Base-by-base conservation (phyloP, 2,888 invertebrate genomes). In the Trachelus iudaicus region DNA sequence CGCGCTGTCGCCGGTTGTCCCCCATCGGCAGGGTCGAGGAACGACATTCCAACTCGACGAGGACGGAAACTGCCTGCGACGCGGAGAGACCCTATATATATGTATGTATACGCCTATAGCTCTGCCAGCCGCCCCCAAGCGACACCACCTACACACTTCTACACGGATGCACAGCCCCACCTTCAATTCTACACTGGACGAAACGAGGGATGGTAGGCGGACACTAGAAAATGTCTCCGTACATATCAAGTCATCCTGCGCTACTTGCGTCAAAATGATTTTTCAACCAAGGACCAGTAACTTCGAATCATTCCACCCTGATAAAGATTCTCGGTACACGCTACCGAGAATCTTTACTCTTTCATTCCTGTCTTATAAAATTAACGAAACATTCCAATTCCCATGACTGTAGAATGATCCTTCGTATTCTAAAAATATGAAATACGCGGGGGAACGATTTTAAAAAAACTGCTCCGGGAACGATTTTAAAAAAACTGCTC, bases 41-140 rank as follows among this genome's bases (percentile, higher is more conserved):
- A 81, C 89, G 89, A 90, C 90, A 90, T 87, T 89, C 86, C 85
- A 83, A 86, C 85, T 81, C 82, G 82, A 85, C 83, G 80, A 82
- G 83, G 85, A 88, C 83, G 77, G 79, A 73, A 75, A 79, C 78
- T 34, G 71, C 33, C 33, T 71, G 31, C 31, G 33, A 71, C 13
- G 71, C 15, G 34, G 71, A 71, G 71, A 71, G 33, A 71, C 13
- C 23, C 56, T 56, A 56, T 56, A 56, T 56, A 71, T 31, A 71
- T 31, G 71, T 31, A 71, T 31, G 71, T 71, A 56, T 31, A 77
- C 75, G 69, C 75, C 68, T 34, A 73, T 75, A 31, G 35, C 78
- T 34, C 34, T 78, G 33, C 31, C 33, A 71, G 34, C 73, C 69
- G 75, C 71, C 34, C 80, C 77, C 78, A 82, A 80, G 71, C 71